Evolutionary conservation across 2,113 vertebrate genomes (phyloP), one percentile per base, ranked within the genome.

Genomic region (Hystrix brachyura): DNA sequence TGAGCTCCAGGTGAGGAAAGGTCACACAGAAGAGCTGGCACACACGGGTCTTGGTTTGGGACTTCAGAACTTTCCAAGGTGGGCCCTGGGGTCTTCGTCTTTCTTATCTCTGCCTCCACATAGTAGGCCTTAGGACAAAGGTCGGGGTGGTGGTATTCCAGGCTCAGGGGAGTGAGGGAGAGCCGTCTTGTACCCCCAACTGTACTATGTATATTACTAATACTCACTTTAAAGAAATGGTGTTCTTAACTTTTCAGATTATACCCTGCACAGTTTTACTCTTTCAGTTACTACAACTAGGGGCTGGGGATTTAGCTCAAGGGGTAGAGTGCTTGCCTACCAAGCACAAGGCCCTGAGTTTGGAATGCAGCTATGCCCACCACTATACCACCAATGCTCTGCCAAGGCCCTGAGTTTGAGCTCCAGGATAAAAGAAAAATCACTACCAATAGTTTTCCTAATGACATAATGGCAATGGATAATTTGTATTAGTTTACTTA

Each of bases 201-300:
- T 78, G 14, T 29, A 78, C 13, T 51, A 78, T 32, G 19, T 21
- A 51, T 51, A 15, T 78, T 17, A 78, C 57, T 84, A 85, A 80
- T 46, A 82, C n/a, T 89, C 32, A 81, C 53, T 92, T 85, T 92
- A 92, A 86, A 80, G 43, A 65, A 79, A 92, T 62, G 13, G 29
- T 25, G 43, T 46, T n/a, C 55, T 87, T 76, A 90, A 72, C 59
- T 87, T 93, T 23, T 86, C 79, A 76, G 79, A 89, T 48, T 81
- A 74, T 21, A 14, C 25, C 43, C 15, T 69, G 51, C 17, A 92
- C 23, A 25, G 38, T 76, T 87, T 95, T 32, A 48, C n/a, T 79
- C 60, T 94, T 97, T 83, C 83, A 86, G 71, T 92, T 64, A 76
- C 32, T 64, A 38, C 18, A 12, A 32, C 48, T 53, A 51, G 38